A percentile compares a stretch with the other conserved stretches of the same genome.
Evolutionary conservation across 2,113 vertebrate genomes (phyloP).

Genomic region (Choloepus hoffmanni): DNA sequence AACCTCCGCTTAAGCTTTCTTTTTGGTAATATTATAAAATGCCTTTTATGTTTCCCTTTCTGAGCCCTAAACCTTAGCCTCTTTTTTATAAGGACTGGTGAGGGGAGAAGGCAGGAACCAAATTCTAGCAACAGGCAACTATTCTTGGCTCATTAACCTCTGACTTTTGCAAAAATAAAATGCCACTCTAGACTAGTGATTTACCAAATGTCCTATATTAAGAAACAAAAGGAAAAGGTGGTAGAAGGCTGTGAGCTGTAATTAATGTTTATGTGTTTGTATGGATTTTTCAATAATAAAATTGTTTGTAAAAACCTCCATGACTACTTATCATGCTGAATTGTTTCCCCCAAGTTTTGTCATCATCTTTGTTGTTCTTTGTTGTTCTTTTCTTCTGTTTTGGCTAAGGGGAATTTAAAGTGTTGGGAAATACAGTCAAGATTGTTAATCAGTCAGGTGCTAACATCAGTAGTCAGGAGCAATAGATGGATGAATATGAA

Average conservation of each 20-base stretch:
- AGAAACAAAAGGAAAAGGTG: background rate
- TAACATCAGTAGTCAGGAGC: background rate
- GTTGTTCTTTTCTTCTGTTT: background rate
- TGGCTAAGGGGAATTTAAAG: background rate
- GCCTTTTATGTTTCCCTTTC: background rate
- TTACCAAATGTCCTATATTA: background rate
- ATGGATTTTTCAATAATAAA: background rate
- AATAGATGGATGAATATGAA: background rate
- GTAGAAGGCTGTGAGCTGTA: background rate
- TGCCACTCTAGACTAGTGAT: background rate
- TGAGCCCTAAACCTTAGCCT: background rate
- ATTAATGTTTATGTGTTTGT: background rate
- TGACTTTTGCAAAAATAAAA: background rate
- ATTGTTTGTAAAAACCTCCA: background rate
- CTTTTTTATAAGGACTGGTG: background rate
- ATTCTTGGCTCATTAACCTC: background rate
- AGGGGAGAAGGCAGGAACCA: background rate
- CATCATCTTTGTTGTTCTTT: background rate
- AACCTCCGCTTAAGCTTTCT: background rate
- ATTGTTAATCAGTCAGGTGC: constrained; percentile 2
- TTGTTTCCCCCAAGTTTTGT: background rate
- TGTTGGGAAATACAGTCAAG: background rate
- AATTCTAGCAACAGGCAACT: background rate
- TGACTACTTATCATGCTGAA: background rate
- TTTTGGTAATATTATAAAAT: background rate